These are phyloP conservation scores for Halictus quadricinctus DNA, from an alignment of 2,888 invertebrate genomes.

Conservation along the genomic window DNA sequence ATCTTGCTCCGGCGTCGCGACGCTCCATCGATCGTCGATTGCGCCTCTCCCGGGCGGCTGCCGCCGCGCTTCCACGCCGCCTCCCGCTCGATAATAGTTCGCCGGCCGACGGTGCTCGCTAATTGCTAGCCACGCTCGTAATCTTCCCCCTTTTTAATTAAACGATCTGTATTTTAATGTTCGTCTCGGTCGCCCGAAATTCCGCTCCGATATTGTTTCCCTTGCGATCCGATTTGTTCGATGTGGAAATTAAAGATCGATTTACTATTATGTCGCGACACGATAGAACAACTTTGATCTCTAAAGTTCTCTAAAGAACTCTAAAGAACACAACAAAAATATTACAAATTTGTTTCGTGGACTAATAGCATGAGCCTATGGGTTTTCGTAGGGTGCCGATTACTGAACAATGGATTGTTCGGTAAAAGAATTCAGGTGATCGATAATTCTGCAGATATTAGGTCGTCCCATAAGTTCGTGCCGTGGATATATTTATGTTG, in stretches of 20 bases:
- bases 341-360: too few relatives aligned
- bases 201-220: neutral
- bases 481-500: too few relatives aligned
- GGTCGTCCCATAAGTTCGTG: too few relatives aligned
- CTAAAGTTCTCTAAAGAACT: too few relatives aligned
- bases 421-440: too few relatives aligned
- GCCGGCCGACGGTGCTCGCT: conserved; percentile 3
- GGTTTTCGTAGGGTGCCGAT: too few relatives aligned
- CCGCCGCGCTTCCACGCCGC: neutral
- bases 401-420: too few relatives aligned
- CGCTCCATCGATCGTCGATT: conserved; percentile 26
- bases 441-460: too few relatives aligned
- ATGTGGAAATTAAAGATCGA: neutral
- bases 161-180: conserved; percentile 3
- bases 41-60: conserved; percentile 17
- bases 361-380: too few relatives aligned
- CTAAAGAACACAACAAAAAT: too few relatives aligned
- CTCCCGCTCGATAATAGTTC: conserved; percentile 6
- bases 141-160: neutral
- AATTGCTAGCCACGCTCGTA: conserved; percentile 15
- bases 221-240: neutral
- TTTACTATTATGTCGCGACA: neutral
- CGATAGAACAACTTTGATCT: too few relatives aligned
- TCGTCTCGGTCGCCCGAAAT: neutral
- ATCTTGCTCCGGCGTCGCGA: conserved; percentile 34